Conservation (phyloP, 2,888 invertebrate species). For the Corbicula japonica region DNA sequence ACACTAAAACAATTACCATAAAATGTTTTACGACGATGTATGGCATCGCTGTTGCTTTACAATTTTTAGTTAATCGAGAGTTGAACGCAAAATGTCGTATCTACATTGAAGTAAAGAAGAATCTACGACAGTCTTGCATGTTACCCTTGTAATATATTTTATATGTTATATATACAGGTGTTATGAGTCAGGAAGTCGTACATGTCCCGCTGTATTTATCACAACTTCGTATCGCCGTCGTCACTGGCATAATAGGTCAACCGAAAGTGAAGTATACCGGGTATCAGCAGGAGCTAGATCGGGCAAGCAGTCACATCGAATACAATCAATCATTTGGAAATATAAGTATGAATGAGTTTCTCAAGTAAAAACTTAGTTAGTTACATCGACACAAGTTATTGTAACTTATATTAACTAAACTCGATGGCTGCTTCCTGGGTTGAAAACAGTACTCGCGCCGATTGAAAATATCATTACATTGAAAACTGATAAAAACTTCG, state of each 20-base stretch:
- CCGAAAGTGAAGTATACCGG: constrained; percentile 45
- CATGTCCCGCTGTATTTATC: constrained; percentile 68
- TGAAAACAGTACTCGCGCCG: too few species aligned
- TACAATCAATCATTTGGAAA: constrained; percentile 42
- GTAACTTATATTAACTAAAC: background rate
- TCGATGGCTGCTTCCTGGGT: too few species aligned
- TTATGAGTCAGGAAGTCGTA: constrained; percentile 32
- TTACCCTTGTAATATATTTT: too few species aligned
- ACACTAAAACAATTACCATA: too few species aligned
- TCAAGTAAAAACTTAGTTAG: background rate
- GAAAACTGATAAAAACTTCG: too few species aligned
- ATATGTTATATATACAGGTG: constrained; percentile 9
- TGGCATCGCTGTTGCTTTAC: too few species aligned
- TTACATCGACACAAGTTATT: background rate
- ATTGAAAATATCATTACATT: too few species aligned
- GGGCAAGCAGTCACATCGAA: background rate
- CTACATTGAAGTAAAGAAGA: too few species aligned
- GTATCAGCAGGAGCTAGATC: constrained; percentile 19
- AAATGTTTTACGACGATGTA: too few species aligned
- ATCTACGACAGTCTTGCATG: too few species aligned
- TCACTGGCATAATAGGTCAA: constrained; percentile 61
- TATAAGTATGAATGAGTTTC: background rate
- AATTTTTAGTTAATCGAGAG: too few species aligned
- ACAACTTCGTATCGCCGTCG: constrained; percentile 59
- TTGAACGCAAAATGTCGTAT: too few species aligned